Percentiles rank a stretch among this genome's conserved stretches.
These are phyloP conservation scores for Gnathonemus longibarbis DNA, from an alignment of 2,113 vertebrate genomes.

Conservation along the genomic window DNA sequence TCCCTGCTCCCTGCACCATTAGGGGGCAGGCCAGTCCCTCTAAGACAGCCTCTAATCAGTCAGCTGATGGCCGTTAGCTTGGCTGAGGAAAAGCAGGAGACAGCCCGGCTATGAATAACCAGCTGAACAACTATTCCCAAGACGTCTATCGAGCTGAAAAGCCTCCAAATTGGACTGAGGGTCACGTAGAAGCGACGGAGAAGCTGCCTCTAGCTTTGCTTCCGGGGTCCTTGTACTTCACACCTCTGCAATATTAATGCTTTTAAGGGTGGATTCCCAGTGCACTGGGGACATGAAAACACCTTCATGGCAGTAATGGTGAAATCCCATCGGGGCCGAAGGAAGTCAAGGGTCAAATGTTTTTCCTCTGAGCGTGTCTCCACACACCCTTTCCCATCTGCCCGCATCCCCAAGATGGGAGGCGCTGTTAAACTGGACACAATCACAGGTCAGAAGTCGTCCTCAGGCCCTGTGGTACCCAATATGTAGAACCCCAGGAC, in stretches of 20 bases:
- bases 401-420: background rate
- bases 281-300: background rate
- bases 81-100: background rate
- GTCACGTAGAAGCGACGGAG: conserved; percentile 29
- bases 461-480: background rate
- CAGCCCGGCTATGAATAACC: conserved; percentile 44
- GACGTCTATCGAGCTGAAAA: conserved; percentile 42
- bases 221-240: background rate
- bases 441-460: background rate
- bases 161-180: conserved; percentile 41
- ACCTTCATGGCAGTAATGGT: background rate
- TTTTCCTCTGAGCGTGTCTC: background rate
- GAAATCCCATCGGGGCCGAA: conserved; percentile 23
- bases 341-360: background rate
- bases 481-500: background rate
- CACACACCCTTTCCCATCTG: background rate
- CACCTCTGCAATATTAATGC: conserved; percentile 60
- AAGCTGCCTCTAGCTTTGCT: background rate
- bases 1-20: background rate
- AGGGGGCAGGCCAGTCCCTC: background rate
- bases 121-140: conserved; percentile 31
- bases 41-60: background rate
- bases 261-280: conserved; percentile 22
- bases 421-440: background rate
- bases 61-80: background rate